phyloP scores from a whole-genome alignment of 2,113 vertebrate genomes.

The Corydoras sp. region DNA sequence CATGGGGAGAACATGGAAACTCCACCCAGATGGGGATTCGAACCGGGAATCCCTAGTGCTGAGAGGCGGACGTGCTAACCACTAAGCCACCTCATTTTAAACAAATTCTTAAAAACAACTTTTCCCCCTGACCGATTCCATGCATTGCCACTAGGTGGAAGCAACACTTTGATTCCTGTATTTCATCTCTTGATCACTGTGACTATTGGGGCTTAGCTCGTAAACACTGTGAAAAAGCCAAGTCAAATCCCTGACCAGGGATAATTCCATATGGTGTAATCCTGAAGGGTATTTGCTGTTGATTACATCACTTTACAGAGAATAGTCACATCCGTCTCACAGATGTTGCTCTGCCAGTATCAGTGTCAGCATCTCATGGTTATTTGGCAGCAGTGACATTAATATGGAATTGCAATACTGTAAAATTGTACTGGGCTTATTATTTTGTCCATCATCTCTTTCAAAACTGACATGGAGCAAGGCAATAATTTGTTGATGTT shows the following conservation, averaged over 20 bases:
- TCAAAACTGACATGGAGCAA: slow-evolving; percentile 22
- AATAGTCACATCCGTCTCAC: slow-evolving; percentile 18
- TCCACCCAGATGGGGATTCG: too few species aligned
- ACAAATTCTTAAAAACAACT: too few species aligned
- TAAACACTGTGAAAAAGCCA: slow-evolving; percentile 20
- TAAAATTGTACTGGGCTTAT: slow-evolving; percentile 36
- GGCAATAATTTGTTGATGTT: slow-evolving; percentile 20
- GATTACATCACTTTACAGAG: slow-evolving; percentile 35
- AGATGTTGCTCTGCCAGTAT: slow-evolving; percentile 22
- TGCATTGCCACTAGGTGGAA: slow-evolving; percentile 34
- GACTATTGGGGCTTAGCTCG: slow-evolving; percentile 11
- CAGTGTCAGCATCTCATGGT: slow-evolving; percentile 27
- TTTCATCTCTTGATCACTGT: slow-evolving; percentile 12
- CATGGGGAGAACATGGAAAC: too few species aligned
- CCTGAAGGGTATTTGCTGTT: slow-evolving; percentile 24
- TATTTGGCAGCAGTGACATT: slow-evolving; percentile 38
- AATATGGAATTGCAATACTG: slow-evolving; percentile 30
- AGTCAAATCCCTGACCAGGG: neutral
- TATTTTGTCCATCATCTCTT: slow-evolving; percentile 37
- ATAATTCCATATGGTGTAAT: slow-evolving; percentile 35
- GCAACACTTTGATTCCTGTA: slow-evolving; percentile 7
- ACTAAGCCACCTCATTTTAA: too few species aligned
- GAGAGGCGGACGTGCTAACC: too few species aligned
- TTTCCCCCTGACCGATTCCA: too few species aligned
- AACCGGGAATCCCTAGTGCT: too few species aligned